Percentiles rank a stretch among this genome's conserved stretches.
Conservation (phyloP, 2,797 vertebrate genomes). For the Ptychadena robeensis region DNA sequence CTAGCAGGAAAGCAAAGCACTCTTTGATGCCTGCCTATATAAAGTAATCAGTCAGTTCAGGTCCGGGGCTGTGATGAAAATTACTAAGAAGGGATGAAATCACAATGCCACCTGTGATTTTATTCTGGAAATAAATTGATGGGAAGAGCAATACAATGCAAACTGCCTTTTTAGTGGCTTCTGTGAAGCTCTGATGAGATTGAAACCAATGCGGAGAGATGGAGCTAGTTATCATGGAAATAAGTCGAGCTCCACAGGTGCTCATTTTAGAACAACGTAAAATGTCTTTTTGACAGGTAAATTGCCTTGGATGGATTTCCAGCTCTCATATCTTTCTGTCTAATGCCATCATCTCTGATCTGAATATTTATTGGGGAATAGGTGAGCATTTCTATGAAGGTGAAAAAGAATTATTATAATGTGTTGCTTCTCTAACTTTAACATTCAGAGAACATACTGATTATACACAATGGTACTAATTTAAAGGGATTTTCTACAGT, state of each 20-base stretch:
- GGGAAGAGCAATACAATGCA: conserved; percentile 59
- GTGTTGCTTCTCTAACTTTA: neutral
- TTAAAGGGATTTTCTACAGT: neutral
- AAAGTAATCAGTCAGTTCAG: conserved; percentile 69
- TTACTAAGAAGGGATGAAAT: conserved; percentile 70
- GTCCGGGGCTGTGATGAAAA: conserved; percentile 64
- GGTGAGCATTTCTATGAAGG: conserved; percentile 15
- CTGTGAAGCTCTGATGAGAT: conserved; percentile 61
- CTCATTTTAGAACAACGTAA: conserved; percentile 63
- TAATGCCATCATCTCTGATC: conserved; percentile 53
- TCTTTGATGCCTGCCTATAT: conserved; percentile 65
- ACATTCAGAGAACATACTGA: neutral
- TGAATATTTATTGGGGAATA: conserved; percentile 50
- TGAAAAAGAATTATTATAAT: conserved; percentile 11
- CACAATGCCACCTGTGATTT: conserved; percentile 70
- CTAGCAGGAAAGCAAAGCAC: conserved; percentile 61
- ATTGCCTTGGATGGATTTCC: conserved; percentile 71
- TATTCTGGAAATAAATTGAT: conserved; percentile 69
- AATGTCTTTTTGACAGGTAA: conserved; percentile 69
- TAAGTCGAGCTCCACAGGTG: conserved; percentile 64
- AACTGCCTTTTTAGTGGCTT: conserved; percentile 62
- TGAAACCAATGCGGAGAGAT: conserved; percentile 63
- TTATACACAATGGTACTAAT: neutral
- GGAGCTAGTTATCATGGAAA: conserved; percentile 67
- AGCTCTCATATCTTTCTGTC: conserved; percentile 67